Base-by-base conservation (phyloP, 2,113 vertebrate species). In the Hemibagrus wyckioides region DNA sequence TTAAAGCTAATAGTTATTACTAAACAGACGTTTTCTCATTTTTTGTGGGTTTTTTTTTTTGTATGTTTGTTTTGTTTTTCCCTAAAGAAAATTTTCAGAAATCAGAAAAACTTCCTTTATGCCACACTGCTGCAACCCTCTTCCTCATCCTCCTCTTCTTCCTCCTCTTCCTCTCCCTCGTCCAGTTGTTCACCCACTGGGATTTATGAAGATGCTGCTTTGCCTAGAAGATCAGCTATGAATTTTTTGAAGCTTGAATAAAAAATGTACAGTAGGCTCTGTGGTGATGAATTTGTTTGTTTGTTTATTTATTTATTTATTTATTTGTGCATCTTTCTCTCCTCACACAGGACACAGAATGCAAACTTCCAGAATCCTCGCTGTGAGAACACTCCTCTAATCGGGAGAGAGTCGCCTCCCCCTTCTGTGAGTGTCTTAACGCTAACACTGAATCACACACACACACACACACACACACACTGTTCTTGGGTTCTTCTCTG, bases 351-450 rank as follows among this genome's bases (percentile, higher is more conserved):
- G 98, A 98, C 96, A 93, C 98, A 99, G 95, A 99, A 99, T 91
- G 96, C 98, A 95, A 99, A 99, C 94, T 99, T 99, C 94, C 98
- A 97, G 95, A 99, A 98, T 89, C 97, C 98, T 48, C 98, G 98
- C 93, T 99, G 97, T 93, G 98, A 99, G 96, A 99, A 99, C 93
- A 99, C 98, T 28, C 98, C 98, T 52, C 96, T 99, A 95, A 99
- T 99, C 86, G 98, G 97, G 91, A 96, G 97, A 86, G 98, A 99
- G 94, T 99, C 98, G 92, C 98, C 98, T 89, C 98, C 98, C 71
- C 98, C 98, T 88, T 97, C 98, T 92, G 98, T 99, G 96, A 98
- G 98, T 97, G 86, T 90, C 13, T n/a, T 48, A 48, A 48, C 44
- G 9, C 44, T 36, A 71, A 63, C 84, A 73, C 86, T 59, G 50